Base-by-base conservation (phyloP, 2,888 invertebrate species). In the Acanthoscelides obtectus region DNA sequence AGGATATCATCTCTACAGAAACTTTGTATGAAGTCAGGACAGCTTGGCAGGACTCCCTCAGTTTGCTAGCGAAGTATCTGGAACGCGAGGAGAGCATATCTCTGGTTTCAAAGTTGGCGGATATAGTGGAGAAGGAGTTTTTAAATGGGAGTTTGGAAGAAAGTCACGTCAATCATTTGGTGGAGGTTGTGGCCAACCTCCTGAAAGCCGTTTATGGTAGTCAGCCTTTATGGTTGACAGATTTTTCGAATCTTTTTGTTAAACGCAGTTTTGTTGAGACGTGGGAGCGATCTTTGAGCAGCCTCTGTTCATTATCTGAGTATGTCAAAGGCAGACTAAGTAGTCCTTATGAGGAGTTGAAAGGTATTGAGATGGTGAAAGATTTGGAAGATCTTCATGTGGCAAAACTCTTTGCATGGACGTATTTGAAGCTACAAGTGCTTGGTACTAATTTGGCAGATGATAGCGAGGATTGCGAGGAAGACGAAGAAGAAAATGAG, bases 31-130 rank as follows among this genome's bases (percentile, higher is more conserved):
- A 90, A 83, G 84, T 87, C 64, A 87, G 87, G 21, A 87, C 88
- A 20, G 87, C 89, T 65, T 90, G 90, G 89, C 89, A 88, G 79
- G 89, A 89, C 82, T 87, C 87, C 6, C 76, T 89, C 3, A 84
- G 85, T 0, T 73, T 75, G 64, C 77, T 77, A 72, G 75, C 72
- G 69, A 79, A 73, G 71, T 76, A 73, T 68, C 71, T 81, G 25
- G 67, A 71, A 4, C 74, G 75, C 64, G 69, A 75, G 19, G 76
- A 80, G 1, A 74, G 77, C 66, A 64, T 70, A 17, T 27, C 64
- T 0, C 67, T 81, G 19, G 70, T 75, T 0, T 72, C 73, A 6
- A 78, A 79, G 72, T 73, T 81, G 22, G 76, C 80, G 0, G 68
- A 72, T 19, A 71, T 79, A 5, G 67, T 80, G 5, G 78, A 80